Base-by-base conservation (phyloP, 2,797 vertebrate genomes). In the Orientallactaga sibirica region DNA sequence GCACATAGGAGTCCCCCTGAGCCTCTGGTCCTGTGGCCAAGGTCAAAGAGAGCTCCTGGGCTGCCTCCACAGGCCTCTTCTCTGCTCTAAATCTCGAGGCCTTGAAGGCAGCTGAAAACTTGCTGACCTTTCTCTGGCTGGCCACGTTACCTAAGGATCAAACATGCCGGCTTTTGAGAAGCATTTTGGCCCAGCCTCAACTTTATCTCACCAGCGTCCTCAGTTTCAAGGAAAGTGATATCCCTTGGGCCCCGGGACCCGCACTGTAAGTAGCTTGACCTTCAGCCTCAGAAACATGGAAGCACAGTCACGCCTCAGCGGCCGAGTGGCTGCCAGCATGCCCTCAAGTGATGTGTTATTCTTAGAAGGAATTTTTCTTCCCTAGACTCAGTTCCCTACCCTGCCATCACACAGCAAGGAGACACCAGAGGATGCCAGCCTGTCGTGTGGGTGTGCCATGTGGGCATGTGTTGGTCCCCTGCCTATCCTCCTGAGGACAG, bases 191-290 rank as follows among this genome's bases (percentile, higher is more conserved):
- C 11, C 43, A 67, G 41, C 64, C 82, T 55, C 25, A 86, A 12
- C 55, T 55, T 70, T 75, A 90, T 87, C 93, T 93, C 33, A 0
- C n/a, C 10, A 24, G 66, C 74, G 7, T 61, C 71, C 11, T 18
- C 33, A 25, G 29, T 66, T 77, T 29, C 24, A 41, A 92, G 75
- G 92, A 79, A 76, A 74, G 24, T 0, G 3, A 41, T 76, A 66
- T 37, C 41, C 33, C 85, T 27, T 15, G 61, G 89, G 74, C 70
- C 10, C 41, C 2, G 68, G 86, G 58, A 74, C 73, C 19, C 58
- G 4, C 37, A 19, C 70, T 93, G 67, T 91, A 91, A 89, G 88
- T 37, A 94, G 52, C 27, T 7, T 95, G 91, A 78, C 91, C 85
- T 94, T 88, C 85, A 86, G 66, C 48, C 64, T 77, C 58, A 89